Conservation (phyloP, 2,888 invertebrate genomes). For the Cyclophora punctaria region DNA sequence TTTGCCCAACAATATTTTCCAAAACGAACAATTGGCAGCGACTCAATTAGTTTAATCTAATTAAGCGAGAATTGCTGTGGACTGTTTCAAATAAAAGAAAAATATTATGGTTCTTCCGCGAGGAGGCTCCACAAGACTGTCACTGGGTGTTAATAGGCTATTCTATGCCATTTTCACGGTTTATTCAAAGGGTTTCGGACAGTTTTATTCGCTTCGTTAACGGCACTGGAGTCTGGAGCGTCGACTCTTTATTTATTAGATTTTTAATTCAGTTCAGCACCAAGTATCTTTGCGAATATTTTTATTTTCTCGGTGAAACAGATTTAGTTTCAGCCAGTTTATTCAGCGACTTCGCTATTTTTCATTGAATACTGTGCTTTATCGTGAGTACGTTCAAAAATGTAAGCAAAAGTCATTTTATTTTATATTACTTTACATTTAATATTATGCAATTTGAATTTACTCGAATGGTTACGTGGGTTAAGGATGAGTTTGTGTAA, state of each 20-base stretch:
- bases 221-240: constrained; percentile 43
- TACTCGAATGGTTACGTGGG: no score
- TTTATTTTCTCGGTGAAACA: constrained; percentile 9
- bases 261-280: constrained; percentile 41
- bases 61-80: constrained; percentile 42
- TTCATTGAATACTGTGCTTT: no score
- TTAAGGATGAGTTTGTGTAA: no score
- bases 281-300: constrained; percentile 18
- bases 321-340: background rate
- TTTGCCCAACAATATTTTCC: constrained; percentile 35
- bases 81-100: constrained; percentile 60
- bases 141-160: constrained; percentile 62
- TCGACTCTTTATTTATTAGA: constrained; percentile 47
- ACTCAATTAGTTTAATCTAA: constrained; percentile 59
- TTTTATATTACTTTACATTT: background rate
- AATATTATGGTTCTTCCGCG: constrained; percentile 55
- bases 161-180: constrained; percentile 56
- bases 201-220: constrained; percentile 65
- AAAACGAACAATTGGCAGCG: constrained; percentile 38
- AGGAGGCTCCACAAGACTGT: constrained; percentile 55
- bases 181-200: constrained; percentile 58
- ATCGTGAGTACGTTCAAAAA: no score
- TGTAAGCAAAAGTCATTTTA: background rate
- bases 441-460: background rate
- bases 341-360: no score